Evolutionary conservation across 2,113 vertebrate genomes (phyloP), one percentile per base, ranked within the genome.

Genomic region (Grammomys surdaster): DNA sequence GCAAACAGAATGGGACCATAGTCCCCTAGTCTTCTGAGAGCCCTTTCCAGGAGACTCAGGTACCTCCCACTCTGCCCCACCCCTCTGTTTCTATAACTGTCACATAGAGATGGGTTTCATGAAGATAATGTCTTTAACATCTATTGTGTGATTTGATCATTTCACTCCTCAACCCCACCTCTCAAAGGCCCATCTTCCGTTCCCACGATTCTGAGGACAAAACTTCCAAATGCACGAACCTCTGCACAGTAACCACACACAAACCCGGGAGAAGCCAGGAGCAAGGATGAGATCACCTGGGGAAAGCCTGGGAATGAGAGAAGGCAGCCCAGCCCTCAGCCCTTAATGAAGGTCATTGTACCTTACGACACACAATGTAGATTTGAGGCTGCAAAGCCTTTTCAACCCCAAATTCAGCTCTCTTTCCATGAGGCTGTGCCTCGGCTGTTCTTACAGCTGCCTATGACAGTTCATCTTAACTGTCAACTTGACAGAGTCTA

Each of bases 341-440:
- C 75, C 82, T 0, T 1, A 58, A 58, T 40, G 65, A 36, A 31
- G 75, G 48, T 8, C 67, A 5, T 36, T 31, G 63, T 13, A 14
- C 48, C 28, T 12, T 10, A 14, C 0, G 40, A 43, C 5, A 3
- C 63, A 17, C 2, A n/a, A 12, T 12, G 9, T 17, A 10, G 31
- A 56, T 12, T 14, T 14, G 40, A 81, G 56, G 40, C 40, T 26
- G 14, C 24, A 16, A 36, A 28, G 28, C 24, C 75, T 75, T 80
- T 28, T 33, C 28, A 54, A 48, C 28, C 48, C 20, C 56, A 70
- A 33, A 46, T 31, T 65, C 60, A 19, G 48, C 10, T 14, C 46
- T 8, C 0, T 40, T 14, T 40, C 67, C 3, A 10, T 0, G 19
- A 75, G 58, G 36, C 43, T 43, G 69, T 90, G 76, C 40, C 14